Conservation (phyloP, 2,797 vertebrate species). For the Danio albolineatus region DNA sequence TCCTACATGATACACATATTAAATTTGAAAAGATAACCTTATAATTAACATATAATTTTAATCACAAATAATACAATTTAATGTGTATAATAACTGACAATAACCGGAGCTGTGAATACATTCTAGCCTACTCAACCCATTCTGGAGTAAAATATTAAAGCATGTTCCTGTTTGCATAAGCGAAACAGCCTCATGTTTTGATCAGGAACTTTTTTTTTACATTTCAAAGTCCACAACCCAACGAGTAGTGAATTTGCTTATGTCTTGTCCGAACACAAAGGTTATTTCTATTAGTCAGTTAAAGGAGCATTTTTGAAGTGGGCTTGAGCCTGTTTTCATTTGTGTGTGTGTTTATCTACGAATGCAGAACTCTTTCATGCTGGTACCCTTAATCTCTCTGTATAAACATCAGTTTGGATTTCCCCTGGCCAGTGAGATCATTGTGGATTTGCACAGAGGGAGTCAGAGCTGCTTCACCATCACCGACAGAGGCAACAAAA, state of each 20-base stretch:
- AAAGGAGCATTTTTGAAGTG: slow-evolving; percentile 2
- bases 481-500: slow-evolving; percentile 26
- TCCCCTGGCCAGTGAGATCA: slow-evolving; percentile 46
- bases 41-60: no score
- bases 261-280: background rate
- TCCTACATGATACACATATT: no score
- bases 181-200: background rate
- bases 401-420: slow-evolving; percentile 42
- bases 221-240: background rate
- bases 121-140: background rate
- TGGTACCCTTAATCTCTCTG: slow-evolving; percentile 26
- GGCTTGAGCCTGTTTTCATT: slow-evolving; percentile 4
- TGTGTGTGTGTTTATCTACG: slow-evolving; percentile 26
- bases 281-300: slow-evolving; percentile 3
- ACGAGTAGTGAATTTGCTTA: background rate
- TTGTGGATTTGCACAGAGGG: slow-evolving; percentile 37
- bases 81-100: background rate
- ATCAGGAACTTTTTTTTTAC: background rate
- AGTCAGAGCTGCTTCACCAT: slow-evolving; percentile 14
- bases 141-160: background rate
- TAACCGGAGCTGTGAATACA: background rate
- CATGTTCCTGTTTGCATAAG: background rate
- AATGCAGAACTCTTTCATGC: slow-evolving; percentile 23
- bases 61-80: background rate
- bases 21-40: no score